phyloP scores from a whole-genome alignment of 2,888 invertebrate genomes.

The Nowickia ferox region DNA sequence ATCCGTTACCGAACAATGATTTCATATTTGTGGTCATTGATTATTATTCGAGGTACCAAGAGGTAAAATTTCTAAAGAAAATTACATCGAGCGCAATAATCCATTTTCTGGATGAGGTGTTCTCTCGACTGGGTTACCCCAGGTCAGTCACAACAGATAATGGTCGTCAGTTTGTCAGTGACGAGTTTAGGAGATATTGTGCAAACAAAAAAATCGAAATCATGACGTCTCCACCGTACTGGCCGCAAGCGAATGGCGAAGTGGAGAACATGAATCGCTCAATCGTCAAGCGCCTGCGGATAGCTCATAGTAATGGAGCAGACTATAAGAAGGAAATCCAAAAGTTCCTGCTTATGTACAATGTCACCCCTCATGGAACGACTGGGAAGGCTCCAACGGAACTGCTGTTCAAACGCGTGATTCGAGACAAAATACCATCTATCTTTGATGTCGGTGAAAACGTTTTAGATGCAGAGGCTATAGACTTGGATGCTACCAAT shows the following conservation, averaged over 20 bases:
- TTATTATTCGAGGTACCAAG: conserved; percentile 59
- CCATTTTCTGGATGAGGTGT: conserved; percentile 8
- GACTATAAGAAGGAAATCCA: conserved; percentile 60
- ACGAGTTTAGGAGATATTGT: conserved; percentile 41
- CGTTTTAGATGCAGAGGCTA: conserved; percentile 50
- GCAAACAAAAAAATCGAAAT: conserved; percentile 49
- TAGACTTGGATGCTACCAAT: conserved; percentile 47
- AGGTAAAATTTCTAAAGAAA: conserved; percentile 36
- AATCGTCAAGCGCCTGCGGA: conserved; percentile 47
- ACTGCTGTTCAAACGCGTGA: conserved; percentile 58
- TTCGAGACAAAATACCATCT: conserved; percentile 66
- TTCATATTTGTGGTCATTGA: conserved; percentile 51
- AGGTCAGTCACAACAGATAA: conserved; percentile 58
- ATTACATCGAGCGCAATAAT: conserved; percentile 44
- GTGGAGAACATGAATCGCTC: background rate
- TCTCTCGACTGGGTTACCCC: conserved; percentile 3
- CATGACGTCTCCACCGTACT: conserved; percentile 40
- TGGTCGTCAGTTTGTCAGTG: conserved; percentile 29
- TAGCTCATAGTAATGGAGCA: conserved; percentile 58
- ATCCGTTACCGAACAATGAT: conserved; percentile 47
- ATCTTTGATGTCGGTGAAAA: conserved; percentile 54
- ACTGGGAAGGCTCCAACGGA: conserved; percentile 67
- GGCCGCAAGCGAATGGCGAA: conserved; percentile 29
- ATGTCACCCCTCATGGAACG: conserved; percentile 29
- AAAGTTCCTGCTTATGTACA: conserved; percentile 51